Conservation (phyloP, 2,888 invertebrate species). For the Pimpla rufipes region DNA sequence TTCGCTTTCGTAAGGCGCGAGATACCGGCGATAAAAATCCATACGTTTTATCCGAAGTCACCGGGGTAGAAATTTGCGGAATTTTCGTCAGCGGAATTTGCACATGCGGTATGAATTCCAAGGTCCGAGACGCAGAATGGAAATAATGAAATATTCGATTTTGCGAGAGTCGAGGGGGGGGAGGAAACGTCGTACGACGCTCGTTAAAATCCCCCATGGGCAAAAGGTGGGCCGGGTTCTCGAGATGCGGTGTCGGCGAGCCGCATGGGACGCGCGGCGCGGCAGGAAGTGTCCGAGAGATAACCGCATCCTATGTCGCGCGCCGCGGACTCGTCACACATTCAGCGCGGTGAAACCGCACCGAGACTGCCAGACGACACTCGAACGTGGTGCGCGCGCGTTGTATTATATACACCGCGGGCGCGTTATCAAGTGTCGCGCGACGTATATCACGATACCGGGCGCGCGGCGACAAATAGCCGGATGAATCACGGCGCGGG, state of each 20-base stretch:
- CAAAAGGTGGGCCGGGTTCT: conserved; percentile 53
- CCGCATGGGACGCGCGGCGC: conserved; percentile 34
- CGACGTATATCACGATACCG: conserved; percentile 31
- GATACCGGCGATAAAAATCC: background rate
- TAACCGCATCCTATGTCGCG: conserved; percentile 61
- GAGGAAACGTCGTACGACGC: background rate
- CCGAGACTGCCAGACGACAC: conserved; percentile 50
- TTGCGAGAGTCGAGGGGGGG: background rate
- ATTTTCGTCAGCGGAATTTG: too few relatives aligned
- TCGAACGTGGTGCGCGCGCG: background rate
- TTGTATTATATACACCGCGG: background rate
- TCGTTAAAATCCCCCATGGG: conserved; percentile 31
- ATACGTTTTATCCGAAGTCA: background rate
- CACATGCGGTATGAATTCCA: too few relatives aligned
- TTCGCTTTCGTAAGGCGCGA: too few relatives aligned
- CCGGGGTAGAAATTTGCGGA: background rate
- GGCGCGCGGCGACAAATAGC: conserved; percentile 5
- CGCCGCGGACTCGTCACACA: conserved; percentile 34
- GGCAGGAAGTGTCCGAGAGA: conserved; percentile 63
- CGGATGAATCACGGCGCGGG: conserved; percentile 39
- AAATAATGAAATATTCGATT: conserved; percentile 8
- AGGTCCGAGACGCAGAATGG: background rate
- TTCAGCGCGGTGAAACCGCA: conserved; percentile 56
- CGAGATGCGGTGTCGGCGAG: conserved; percentile 59
- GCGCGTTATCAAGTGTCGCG: conserved; percentile 56